Evolutionary conservation across 2,888 invertebrate species (phyloP), one percentile per base, ranked within the genome.

Genomic region (Oscheius myriophilus): DNA sequence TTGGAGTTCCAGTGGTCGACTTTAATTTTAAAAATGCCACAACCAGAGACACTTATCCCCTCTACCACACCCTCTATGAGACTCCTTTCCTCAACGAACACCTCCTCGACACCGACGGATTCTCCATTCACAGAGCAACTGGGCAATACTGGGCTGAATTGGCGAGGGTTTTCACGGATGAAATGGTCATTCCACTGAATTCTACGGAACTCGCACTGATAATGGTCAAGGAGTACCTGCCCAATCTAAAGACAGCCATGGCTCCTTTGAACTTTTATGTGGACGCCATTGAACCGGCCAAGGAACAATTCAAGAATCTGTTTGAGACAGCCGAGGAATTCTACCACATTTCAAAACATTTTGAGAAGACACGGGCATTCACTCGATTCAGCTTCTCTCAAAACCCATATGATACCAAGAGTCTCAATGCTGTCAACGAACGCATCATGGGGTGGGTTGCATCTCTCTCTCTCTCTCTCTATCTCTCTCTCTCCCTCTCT

Each of bases 1-100:
- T 87, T 14, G 76, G 89, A 2, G 83, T 90, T n/a, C 88, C 89
- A 0, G 85, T 86, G 21, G 83, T 87, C 33, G 89, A 89, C 79
- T 78, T 88, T 59, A 80, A 86, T 2, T 89, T 78, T 76, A 81
- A 59, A 58, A 82, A 78, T 45, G 65, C 72, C 0, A 72, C 58
- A n/a, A 77, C 74, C 3, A 66, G 51, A 33, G 76, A 75, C 42
- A 73, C 75, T 2, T 86, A 84, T 70, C 84, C 86, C 14, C 78
- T 86, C 18, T 86, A 86, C 54, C 86, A 86, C 72, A 79, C 82
- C 0, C 73, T 86, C 57, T 86, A 86, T 66, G 86, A 86, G 67
- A 83, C 84, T n/a, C 84, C 82, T 12, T 85, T 82, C 68, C 65
- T 81, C 43, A 86, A 84, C 61, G 84, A 82, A 62, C 83, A 85